Conservation (phyloP, 2,797 vertebrate genomes). For the Phoeniculus purpureus region DNA sequence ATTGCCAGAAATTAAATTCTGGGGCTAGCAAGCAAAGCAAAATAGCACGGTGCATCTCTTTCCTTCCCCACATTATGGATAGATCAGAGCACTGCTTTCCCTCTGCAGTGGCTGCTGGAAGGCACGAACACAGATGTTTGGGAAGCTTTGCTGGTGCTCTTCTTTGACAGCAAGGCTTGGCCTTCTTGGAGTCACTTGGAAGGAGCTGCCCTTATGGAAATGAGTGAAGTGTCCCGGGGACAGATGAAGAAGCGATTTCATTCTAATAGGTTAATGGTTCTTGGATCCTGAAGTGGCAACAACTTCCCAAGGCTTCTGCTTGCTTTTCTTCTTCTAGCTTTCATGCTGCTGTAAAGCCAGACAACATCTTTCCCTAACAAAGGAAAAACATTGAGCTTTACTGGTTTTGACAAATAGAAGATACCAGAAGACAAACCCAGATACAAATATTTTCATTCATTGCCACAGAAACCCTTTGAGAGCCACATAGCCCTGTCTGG, state of each 20-base stretch:
- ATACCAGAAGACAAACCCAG: slow-evolving; percentile 59
- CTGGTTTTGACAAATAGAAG: slow-evolving; percentile 56
- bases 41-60: not conserved
- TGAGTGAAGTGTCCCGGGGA: slow-evolving; percentile 18
- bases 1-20: not conserved
- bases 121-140: not conserved
- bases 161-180: not conserved
- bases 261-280: slow-evolving; percentile 51
- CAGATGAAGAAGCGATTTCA: slow-evolving; percentile 44
- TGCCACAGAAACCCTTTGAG: slow-evolving; percentile 62
- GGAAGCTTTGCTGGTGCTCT: not conserved
- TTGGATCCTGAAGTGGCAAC: slow-evolving; percentile 23
- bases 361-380: slow-evolving; percentile 22
- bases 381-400: slow-evolving; percentile 60
- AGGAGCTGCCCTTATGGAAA: not conserved
- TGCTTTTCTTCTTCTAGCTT: slow-evolving; percentile 40
- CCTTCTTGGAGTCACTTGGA: not conserved
- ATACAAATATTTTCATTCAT: slow-evolving; percentile 67
- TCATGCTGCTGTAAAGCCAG: slow-evolving; percentile 25
- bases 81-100: not conserved
- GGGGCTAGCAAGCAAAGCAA: not conserved
- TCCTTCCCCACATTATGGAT: not conserved
- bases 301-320: slow-evolving; percentile 47
- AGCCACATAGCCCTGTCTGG: not conserved
- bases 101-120: not conserved